Evolutionary conservation across 2,797 vertebrate genomes (phyloP).

Genomic region (Darevskia mixta): DNA sequence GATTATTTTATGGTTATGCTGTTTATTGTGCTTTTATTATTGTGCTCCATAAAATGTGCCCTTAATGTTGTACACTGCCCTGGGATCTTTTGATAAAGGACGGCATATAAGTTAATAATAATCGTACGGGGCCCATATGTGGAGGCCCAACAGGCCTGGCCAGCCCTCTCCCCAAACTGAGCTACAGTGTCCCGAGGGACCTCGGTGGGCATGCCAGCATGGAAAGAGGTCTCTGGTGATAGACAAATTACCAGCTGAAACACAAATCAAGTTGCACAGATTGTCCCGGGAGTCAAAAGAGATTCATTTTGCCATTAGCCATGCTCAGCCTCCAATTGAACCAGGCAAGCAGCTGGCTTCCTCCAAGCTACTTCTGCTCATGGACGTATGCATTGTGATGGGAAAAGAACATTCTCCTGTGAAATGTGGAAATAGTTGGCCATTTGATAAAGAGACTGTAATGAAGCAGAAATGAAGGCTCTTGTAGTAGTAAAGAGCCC

Average conservation of each 20-base stretch:
- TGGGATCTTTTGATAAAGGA: too few species aligned
- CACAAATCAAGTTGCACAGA: background rate
- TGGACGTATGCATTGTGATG: conserved; percentile 39
- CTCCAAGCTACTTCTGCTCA: conserved; percentile 48
- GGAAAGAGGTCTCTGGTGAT: background rate
- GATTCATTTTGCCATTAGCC: conserved; percentile 47
- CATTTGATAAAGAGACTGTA: conserved; percentile 2
- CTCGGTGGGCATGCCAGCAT: background rate
- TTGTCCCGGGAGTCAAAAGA: conserved; percentile 28
- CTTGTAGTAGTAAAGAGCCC: background rate
- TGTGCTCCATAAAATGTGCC: too few species aligned
- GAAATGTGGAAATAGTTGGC: conserved; percentile 24
- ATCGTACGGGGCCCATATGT: background rate
- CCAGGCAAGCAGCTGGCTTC: conserved; percentile 59
- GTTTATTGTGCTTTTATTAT: too few species aligned
- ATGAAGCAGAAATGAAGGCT: background rate
- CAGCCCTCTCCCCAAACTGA: background rate
- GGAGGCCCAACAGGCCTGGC: background rate
- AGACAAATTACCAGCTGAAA: background rate
- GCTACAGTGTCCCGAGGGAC: background rate
- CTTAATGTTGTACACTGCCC: too few species aligned
- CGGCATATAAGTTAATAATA: too few species aligned
- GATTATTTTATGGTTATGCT: too few species aligned
- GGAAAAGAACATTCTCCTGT: conserved; percentile 36
- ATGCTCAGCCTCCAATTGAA: conserved; percentile 49